Percentiles rank a stretch among this genome's conserved stretches.
Conservation (phyloP, 2,797 vertebrate species). For the Falco peregrinus region DNA sequence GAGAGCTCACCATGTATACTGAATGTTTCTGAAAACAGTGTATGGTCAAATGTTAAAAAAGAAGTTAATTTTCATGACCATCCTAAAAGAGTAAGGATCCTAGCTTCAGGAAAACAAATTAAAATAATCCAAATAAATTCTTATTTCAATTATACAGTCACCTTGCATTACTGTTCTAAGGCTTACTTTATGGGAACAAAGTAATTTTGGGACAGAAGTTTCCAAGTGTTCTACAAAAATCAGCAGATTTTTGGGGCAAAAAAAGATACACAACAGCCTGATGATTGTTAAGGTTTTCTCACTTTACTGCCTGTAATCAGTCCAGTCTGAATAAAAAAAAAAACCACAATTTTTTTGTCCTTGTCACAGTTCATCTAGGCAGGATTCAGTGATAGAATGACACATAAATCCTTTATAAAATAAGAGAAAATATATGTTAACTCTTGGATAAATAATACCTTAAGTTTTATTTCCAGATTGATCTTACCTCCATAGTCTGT, state of each 20-base stretch:
- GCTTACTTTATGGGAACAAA: background rate
- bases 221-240: background rate
- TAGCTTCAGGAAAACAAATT: background rate
- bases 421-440: background rate
- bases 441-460: background rate
- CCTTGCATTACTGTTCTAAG: background rate
- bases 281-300: background rate
- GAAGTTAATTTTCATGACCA: background rate
- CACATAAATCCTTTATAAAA: background rate
- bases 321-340: background rate
- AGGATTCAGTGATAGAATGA: background rate
- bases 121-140: background rate
- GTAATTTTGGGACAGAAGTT: background rate
- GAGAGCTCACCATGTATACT: background rate
- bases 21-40: background rate
- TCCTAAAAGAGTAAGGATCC: background rate
- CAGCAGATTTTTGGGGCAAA: background rate
- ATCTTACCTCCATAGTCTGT: background rate
- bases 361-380: background rate
- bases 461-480: background rate
- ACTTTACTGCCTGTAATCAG: background rate
- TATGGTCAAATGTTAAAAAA: background rate
- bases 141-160: background rate
- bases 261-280: background rate
- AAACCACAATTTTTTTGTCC: background rate